Evolutionary conservation across 2,888 invertebrate species (phyloP).

Genomic region (Mechanitis mazaeus): DNA sequence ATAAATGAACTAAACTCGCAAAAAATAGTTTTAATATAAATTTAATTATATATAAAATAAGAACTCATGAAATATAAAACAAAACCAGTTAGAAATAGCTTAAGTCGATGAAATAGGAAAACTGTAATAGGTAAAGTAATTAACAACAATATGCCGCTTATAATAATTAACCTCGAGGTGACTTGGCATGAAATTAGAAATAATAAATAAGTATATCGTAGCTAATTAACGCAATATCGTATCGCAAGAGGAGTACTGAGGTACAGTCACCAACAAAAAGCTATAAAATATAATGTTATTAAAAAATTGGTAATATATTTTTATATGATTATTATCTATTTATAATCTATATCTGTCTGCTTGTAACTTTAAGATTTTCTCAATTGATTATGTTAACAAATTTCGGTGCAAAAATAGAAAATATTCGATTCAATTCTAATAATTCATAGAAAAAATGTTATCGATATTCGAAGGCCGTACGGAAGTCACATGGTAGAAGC

Average conservation of each 20-base stretch:
- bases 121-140: background rate
- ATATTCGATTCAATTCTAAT: constrained; percentile 13
- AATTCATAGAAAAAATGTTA: constrained; percentile 21
- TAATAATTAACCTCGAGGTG: constrained; percentile 4
- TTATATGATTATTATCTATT: too few species aligned
- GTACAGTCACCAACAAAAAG: background rate
- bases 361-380: background rate
- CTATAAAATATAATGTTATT: too few species aligned
- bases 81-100: background rate
- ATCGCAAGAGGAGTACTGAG: too few species aligned
- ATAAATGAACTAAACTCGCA: too few species aligned
- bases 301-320: too few species aligned
- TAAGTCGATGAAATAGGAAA: constrained; percentile 2
- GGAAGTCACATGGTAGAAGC: constrained; percentile 15
- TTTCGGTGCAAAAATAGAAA: constrained; percentile 4
- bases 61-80: too few species aligned
- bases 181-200: constrained; percentile 1
- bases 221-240: background rate
- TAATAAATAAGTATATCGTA: constrained; percentile 4
- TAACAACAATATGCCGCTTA: background rate
- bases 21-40: too few species aligned
- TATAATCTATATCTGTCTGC: too few species aligned
- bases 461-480: constrained; percentile 21
- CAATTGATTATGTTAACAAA: background rate
- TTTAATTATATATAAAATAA: too few species aligned